phyloP scores from a whole-genome alignment of 2,797 vertebrate genomes.

The Valencia hispanica region DNA sequence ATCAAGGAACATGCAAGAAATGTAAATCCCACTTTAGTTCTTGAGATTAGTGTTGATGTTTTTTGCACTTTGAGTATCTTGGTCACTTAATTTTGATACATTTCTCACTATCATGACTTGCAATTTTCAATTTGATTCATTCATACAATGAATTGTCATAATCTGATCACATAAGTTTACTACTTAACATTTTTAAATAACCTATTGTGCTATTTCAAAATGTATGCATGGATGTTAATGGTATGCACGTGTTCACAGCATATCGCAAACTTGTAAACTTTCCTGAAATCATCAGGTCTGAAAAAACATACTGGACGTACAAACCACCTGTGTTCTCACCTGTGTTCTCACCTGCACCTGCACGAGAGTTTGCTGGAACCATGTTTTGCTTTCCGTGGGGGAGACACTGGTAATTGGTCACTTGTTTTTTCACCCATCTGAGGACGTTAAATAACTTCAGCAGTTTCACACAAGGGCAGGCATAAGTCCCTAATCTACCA shows the following conservation, averaged over 20 bases:
- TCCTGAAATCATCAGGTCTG: constrained; percentile 14
- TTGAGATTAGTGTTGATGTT: neutral
- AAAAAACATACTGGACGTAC: neutral
- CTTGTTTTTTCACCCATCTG: constrained; percentile 72
- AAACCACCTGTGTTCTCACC: constrained; percentile 33
- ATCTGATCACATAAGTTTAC: neutral
- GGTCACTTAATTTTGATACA: too few species aligned
- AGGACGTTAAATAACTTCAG: constrained; percentile 54
- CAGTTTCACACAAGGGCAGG: constrained; percentile 37
- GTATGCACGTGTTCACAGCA: neutral
- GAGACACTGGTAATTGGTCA: constrained; percentile 60
- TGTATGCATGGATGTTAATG: neutral
- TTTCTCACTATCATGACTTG: too few species aligned
- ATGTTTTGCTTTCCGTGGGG: constrained; percentile 39
- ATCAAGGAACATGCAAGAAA: neutral
- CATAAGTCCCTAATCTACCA: constrained; percentile 37
- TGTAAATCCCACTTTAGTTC: too few species aligned
- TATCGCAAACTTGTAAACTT: neutral
- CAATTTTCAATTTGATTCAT: too few species aligned
- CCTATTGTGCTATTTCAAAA: neutral
- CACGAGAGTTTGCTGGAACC: constrained; percentile 24
- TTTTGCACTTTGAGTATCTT: too few species aligned
- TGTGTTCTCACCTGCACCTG: constrained; percentile 50
- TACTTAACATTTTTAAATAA: neutral
- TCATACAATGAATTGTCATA: too few species aligned